Evolutionary conservation across 2,113 vertebrate genomes (phyloP).

Genomic region (Elephantulus edwardii): DNA sequence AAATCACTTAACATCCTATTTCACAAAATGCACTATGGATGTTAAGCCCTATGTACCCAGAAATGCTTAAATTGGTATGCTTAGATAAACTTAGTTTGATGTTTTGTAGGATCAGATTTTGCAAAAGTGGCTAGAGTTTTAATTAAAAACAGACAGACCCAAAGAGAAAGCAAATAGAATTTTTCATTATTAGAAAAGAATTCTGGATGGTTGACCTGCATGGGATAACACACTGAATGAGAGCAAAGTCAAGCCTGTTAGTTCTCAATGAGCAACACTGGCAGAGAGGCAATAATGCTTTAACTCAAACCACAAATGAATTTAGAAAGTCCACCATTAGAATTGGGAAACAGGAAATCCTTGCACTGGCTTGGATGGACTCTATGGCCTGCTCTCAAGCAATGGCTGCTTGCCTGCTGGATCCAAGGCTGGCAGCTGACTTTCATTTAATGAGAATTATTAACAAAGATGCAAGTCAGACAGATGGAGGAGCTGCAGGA

Average conservation of each 20-base stretch:
- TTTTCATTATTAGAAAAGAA: constrained; percentile 20
- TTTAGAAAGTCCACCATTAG: constrained; percentile 37
- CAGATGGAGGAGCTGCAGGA: constrained; percentile 7
- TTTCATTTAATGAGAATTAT: constrained; percentile 27
- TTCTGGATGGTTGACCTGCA: neutral
- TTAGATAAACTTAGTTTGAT: neutral
- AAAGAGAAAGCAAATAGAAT: neutral
- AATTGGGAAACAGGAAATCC: constrained; percentile 29
- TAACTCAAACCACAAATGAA: neutral
- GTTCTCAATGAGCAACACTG: neutral
- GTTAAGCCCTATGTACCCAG: neutral
- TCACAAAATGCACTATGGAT: neutral
- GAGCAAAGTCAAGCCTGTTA: constrained; percentile 31
- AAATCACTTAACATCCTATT: neutral
- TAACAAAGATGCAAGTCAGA: constrained; percentile 2
- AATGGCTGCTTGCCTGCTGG: constrained; percentile 22
- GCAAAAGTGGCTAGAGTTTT: neutral
- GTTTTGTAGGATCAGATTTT: neutral
- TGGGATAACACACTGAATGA: neutral
- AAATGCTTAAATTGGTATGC: neutral
- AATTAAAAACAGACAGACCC: constrained; percentile 21
- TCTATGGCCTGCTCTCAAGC: neutral
- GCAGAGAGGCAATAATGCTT: neutral
- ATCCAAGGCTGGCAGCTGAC: neutral
- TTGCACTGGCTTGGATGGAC: neutral